Conservation (phyloP, 2,797 vertebrate genomes). For the Gadopsis marmoratus region DNA sequence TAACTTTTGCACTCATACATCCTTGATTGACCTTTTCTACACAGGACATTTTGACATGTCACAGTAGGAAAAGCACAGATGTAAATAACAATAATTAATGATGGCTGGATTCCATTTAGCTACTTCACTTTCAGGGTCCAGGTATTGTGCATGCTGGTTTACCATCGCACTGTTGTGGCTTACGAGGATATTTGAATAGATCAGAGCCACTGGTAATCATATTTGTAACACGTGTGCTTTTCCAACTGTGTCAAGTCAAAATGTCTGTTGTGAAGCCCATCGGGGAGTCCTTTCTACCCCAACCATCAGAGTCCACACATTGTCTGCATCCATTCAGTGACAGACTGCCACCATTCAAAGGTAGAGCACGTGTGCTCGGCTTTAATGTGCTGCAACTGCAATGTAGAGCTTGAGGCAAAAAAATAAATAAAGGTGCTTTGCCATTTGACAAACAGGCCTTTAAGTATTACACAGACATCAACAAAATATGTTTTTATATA, state of each 20-base stretch:
- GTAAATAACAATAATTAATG: not conserved
- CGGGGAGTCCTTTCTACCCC: constrained; percentile 1
- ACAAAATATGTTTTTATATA: not conserved
- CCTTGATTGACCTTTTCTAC: not conserved
- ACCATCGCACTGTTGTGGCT: no score
- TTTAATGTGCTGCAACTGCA: constrained; percentile 17
- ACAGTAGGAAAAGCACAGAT: not conserved
- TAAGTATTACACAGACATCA: not conserved
- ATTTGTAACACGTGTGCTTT: not conserved
- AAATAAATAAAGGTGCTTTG: not conserved
- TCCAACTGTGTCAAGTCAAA: not conserved
- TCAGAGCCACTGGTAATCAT: not conserved
- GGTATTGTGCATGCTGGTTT: not conserved
- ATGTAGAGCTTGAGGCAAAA: not conserved
- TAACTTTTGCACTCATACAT: not conserved
- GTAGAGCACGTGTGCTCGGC: constrained; percentile 23
- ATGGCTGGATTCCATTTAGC: not conserved
- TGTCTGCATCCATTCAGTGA: constrained; percentile 15
- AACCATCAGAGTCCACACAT: constrained; percentile 12
- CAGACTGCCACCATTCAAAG: constrained; percentile 37
- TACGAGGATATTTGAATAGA: not conserved
- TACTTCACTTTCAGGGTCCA: not conserved
- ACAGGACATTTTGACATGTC: not conserved
- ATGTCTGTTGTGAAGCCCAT: not conserved
- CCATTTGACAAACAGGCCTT: not conserved